Evolutionary conservation across 2,113 vertebrate genomes (phyloP).

Genomic region (Neogale vison): DNA sequence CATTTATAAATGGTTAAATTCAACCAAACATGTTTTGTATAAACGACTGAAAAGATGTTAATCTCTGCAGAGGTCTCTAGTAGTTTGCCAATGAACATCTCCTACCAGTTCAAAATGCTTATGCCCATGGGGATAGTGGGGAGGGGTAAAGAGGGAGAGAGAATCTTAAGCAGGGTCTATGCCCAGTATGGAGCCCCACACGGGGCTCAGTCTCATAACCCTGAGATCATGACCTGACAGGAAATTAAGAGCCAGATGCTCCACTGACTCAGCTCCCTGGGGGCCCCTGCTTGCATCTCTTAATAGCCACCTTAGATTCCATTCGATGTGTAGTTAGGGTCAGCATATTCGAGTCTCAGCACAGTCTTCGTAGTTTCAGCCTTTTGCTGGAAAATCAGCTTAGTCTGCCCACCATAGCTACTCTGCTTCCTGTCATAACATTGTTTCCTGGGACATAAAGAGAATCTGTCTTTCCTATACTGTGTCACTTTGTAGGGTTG

Average conservation of each 20-base stretch:
- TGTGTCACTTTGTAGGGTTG: background rate
- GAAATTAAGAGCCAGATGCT: background rate
- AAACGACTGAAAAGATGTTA: background rate
- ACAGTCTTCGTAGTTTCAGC: background rate
- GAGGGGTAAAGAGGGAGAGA: too few species aligned
- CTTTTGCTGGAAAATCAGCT: background rate
- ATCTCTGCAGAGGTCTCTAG: background rate
- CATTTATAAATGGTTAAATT: conserved; percentile 21
- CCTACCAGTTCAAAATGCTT: background rate
- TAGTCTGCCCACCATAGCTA: background rate
- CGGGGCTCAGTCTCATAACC: background rate
- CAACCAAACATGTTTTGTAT: background rate
- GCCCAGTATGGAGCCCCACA: background rate
- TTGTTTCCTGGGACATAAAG: background rate
- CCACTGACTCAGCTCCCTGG: background rate
- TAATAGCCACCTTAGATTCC: background rate
- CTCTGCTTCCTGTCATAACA: background rate
- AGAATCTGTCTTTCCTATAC: background rate
- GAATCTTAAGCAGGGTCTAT: background rate
- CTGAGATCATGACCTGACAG: background rate
- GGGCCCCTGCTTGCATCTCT: background rate
- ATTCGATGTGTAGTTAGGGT: background rate
- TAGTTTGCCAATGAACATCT: background rate
- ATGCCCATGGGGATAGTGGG: too few species aligned
- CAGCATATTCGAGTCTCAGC: background rate